Percentiles rank a stretch among this genome's conserved stretches.
These are phyloP conservation scores for Heliconius sara DNA, from an alignment of 2,888 invertebrate species.

Conservation along the genomic window DNA sequence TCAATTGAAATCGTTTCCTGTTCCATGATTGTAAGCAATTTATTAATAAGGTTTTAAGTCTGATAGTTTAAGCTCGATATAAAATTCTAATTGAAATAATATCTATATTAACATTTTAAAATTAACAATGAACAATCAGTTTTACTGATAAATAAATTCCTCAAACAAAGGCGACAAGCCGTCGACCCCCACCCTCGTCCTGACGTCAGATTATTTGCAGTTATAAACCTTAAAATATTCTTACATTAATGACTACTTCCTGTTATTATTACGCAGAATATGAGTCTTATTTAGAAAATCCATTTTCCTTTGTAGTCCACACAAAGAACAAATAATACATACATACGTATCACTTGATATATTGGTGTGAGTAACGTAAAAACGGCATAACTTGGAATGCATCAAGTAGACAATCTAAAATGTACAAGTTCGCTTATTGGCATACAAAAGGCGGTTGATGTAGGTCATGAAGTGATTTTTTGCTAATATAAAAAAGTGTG, in stretches of 20 bases:
- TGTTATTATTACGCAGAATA: slow-evolving; percentile 19
- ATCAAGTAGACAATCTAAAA: slow-evolving; percentile 21
- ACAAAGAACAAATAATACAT: slow-evolving; percentile 15
- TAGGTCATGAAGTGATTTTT: slow-evolving; percentile 76
- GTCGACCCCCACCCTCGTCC: background rate
- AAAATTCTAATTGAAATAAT: slow-evolving; percentile 1
- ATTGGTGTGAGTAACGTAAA: background rate
- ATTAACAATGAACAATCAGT: slow-evolving; percentile 4
- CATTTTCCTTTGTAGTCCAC: slow-evolving; percentile 7
- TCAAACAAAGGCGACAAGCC: slow-evolving; percentile 19
- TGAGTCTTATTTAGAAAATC: slow-evolving; percentile 1
- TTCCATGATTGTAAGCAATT: slow-evolving; percentile 24
- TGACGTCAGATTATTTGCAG: slow-evolving; percentile 18
- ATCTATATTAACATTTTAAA: slow-evolving; percentile 13
- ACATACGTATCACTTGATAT: background rate
- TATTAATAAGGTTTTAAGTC: background rate
- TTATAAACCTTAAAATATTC: slow-evolving; percentile 19
- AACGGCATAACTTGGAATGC: background rate
- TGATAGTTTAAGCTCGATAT: slow-evolving; percentile 6
- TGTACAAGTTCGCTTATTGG: slow-evolving; percentile 34
- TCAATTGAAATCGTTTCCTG: slow-evolving; percentile 43
- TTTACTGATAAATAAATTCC: slow-evolving; percentile 1
- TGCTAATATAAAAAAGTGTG: slow-evolving; percentile 63
- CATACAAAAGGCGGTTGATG: slow-evolving; percentile 62
- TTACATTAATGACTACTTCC: slow-evolving; percentile 21